A percentile compares a stretch with the other conserved stretches of the same genome.
Evolutionary conservation across 2,113 vertebrate species (phyloP).

Genomic region (Anser cygnoides): DNA sequence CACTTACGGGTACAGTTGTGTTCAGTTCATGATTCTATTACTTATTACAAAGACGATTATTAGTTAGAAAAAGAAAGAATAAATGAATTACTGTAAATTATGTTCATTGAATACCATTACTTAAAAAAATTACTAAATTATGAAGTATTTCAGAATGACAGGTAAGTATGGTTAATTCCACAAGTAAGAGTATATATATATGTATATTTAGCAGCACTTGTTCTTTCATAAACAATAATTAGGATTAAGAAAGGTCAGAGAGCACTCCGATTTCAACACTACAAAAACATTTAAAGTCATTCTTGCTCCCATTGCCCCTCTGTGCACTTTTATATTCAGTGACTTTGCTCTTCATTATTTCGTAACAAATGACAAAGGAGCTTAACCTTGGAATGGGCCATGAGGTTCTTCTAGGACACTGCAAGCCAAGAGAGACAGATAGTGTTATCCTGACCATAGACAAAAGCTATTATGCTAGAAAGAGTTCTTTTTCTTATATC

Average conservation of each 20-base stretch:
- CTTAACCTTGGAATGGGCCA: neutral
- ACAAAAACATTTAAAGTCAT: slow-evolving; percentile 38
- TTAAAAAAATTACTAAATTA: slow-evolving; percentile 74
- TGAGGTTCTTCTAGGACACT: neutral
- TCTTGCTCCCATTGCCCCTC: neutral
- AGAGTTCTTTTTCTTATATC: neutral
- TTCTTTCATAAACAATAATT: slow-evolving; percentile 72
- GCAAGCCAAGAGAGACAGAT: neutral
- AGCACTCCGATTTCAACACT: slow-evolving; percentile 47
- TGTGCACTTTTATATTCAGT: slow-evolving; percentile 27
- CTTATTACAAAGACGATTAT: slow-evolving; percentile 69
- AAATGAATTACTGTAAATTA: slow-evolving; percentile 74
- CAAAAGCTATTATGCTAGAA: neutral
- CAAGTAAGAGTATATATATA: slow-evolving; percentile 42
- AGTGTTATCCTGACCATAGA: neutral
- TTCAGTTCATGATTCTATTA: slow-evolving; percentile 45
- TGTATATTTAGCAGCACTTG: neutral
- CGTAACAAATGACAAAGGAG: slow-evolving; percentile 26
- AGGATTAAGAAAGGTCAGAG: slow-evolving; percentile 61
- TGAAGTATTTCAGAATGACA: slow-evolving; percentile 64
- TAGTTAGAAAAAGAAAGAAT: slow-evolving; percentile 64
- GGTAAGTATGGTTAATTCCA: slow-evolving; percentile 61
- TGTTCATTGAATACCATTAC: slow-evolving; percentile 68
- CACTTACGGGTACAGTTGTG: slow-evolving; percentile 67
- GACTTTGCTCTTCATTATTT: slow-evolving; percentile 31